Conservation (phyloP, 1,140 invertebrate genomes). For the Asobara japonica region DNA sequence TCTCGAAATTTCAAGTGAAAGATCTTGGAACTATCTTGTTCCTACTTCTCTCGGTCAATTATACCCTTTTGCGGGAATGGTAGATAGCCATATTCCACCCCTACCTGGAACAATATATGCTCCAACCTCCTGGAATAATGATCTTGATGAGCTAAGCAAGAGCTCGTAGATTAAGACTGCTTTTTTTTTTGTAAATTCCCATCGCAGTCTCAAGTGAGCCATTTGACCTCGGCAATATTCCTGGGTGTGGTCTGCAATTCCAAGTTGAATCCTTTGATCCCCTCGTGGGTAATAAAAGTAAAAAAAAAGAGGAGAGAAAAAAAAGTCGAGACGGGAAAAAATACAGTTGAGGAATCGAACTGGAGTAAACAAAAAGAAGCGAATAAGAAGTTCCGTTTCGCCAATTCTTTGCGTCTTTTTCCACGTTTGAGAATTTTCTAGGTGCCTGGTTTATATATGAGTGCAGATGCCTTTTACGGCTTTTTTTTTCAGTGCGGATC, state of each 20-base stretch:
- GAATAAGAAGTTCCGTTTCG: not conserved
- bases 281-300: slow-evolving; percentile 16
- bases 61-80: too few species aligned
- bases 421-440: not conserved
- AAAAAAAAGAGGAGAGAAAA: not conserved
- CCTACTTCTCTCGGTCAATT: too few species aligned
- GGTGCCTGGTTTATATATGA: slow-evolving; percentile 9
- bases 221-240: slow-evolving; percentile 30
- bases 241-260: slow-evolving; percentile 32
- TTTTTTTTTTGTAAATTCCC: not conserved
- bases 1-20: too few species aligned
- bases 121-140: too few species aligned
- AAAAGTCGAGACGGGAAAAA: not conserved
- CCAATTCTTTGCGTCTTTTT: not conserved
- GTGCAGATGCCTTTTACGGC: slow-evolving; percentile 12
- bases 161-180: not conserved
- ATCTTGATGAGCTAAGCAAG: slow-evolving; percentile 3
- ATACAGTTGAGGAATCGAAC: not conserved
- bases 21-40: too few species aligned
- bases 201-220: slow-evolving; percentile 23
- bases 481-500: too few species aligned
- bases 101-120: too few species aligned
- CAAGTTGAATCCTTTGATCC: slow-evolving; percentile 35
- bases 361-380: not conserved
- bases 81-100: too few species aligned